Evolutionary conservation across 2,888 invertebrate species (phyloP).

Genomic region (Schizaphis graminum): DNA sequence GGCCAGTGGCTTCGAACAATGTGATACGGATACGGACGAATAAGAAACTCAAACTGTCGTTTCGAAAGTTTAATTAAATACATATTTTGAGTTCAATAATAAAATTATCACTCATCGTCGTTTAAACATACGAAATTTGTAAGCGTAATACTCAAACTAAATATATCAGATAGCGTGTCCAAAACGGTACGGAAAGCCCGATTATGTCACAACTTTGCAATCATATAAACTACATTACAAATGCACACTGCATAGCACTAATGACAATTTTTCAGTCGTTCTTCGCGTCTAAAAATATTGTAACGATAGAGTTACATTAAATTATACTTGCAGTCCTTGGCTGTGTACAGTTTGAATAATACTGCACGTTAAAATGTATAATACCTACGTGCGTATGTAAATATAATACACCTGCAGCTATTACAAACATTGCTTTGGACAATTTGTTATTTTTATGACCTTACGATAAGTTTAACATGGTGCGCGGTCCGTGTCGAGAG

Average conservation of each 20-base stretch:
- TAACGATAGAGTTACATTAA: background rate
- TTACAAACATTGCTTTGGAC: background rate
- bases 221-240: background rate
- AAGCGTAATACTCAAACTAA: background rate
- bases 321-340: background rate
- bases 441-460: constrained; percentile 14
- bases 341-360: background rate
- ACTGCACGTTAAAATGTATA: background rate
- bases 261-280: background rate
- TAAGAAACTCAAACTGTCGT: background rate
- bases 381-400: background rate
- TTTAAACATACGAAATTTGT: background rate
- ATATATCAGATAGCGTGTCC: background rate
- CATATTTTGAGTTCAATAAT: background rate
- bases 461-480: background rate
- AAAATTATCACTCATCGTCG: background rate
- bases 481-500: too few species aligned
- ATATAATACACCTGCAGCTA: background rate
- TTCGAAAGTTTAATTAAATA: constrained; percentile 11
- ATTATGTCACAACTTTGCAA: background rate
- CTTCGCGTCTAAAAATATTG: background rate
- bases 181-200: background rate
- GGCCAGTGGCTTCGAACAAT: background rate
- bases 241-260: background rate
- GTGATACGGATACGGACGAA: background rate